Evolutionary conservation across 2,888 invertebrate genomes (phyloP).

Genomic region (Mythimna ferrago): DNA sequence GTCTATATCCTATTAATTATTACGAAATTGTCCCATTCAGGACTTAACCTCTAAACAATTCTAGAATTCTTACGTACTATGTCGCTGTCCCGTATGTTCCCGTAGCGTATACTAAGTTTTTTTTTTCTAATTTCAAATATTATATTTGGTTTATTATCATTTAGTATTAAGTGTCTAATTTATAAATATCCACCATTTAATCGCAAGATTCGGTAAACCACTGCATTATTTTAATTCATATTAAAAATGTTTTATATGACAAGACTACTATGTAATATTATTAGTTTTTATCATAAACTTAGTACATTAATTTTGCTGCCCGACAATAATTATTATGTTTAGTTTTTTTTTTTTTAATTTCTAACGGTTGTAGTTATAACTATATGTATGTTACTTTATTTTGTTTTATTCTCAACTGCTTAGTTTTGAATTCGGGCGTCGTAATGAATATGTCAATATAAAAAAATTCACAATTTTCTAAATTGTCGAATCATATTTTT

Average conservation of each 20-base stretch:
- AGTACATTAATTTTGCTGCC: constrained; percentile 82
- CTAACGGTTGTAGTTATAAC: constrained; percentile 74
- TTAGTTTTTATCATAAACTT: constrained; percentile 74
- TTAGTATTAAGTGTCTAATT: constrained; percentile 77
- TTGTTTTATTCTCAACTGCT: constrained; percentile 59
- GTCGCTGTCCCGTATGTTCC: constrained; percentile 43
- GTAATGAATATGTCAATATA: constrained; percentile 66
- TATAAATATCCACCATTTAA: constrained; percentile 75
- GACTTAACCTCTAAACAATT: constrained; percentile 44
- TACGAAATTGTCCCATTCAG: constrained; percentile 43
- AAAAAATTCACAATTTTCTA: constrained; percentile 21
- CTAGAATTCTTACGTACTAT: constrained; percentile 30
- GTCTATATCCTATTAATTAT: constrained; percentile 57
- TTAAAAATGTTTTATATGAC: constrained; percentile 74
- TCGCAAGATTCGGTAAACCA: constrained; percentile 69
- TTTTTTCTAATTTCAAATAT: constrained; percentile 57
- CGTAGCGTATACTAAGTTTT: constrained; percentile 65
- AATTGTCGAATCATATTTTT: constrained; percentile 21
- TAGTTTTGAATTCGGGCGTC: constrained; percentile 69
- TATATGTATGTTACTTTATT: constrained; percentile 70
- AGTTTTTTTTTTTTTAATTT: constrained; percentile 69
- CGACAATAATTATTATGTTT: constrained; percentile 83
- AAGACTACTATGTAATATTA: constrained; percentile 77
- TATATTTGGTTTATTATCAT: constrained; percentile 71
- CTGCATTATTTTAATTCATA: constrained; percentile 61